Evolutionary conservation across 2,797 vertebrate genomes (phyloP), one percentile per base, ranked within the genome.

Genomic region (Graptemys geographica): DNA sequence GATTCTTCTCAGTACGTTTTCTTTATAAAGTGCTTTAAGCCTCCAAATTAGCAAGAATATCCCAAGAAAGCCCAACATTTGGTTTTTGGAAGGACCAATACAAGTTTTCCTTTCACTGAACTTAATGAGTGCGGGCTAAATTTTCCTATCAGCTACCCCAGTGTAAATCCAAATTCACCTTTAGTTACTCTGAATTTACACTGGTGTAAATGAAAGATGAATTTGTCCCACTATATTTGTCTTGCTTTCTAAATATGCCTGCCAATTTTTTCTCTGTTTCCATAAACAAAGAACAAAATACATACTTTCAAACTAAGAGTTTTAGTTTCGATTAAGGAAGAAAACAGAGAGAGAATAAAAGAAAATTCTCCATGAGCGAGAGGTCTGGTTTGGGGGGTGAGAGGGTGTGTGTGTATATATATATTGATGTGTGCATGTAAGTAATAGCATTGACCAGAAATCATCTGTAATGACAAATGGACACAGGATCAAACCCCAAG

Each of bases 401-500:
- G 31, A 62, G 9, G n/a, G 65, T 37, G 10, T 21, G 65, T 62
- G 57, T 10, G n/a, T 65, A 31, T 33, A 51, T 31, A 28, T 62
- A 13, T 62, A n/a, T 65, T n/a, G 62, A 65, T 19, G 18, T 3
- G 7, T 1, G 1, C 7, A 28, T 44, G 27, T 11, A 53, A 55
- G n/a, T 1, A 0, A 59, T 69, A 92, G 44, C 82, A 51, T 1
- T 21, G 27, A 53, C 25, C 27, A 47, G 52, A 51, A 49, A 28
- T 0, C 0, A 7, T 57, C 11, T 2, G 2, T 52, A 37, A 79
- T 51, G 51, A 2, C n/a, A 89, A 7, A 57, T 1, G 33, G 79
- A 53, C 0, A 0, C 49, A 47, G 31, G 27, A 49, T 23, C 44
- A 87, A 55, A 37, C 25, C 72, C 65, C 44, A 82, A n/a, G 69